Evolutionary conservation across 2,113 vertebrate genomes (phyloP).

Genomic region (Mola mola): DNA sequence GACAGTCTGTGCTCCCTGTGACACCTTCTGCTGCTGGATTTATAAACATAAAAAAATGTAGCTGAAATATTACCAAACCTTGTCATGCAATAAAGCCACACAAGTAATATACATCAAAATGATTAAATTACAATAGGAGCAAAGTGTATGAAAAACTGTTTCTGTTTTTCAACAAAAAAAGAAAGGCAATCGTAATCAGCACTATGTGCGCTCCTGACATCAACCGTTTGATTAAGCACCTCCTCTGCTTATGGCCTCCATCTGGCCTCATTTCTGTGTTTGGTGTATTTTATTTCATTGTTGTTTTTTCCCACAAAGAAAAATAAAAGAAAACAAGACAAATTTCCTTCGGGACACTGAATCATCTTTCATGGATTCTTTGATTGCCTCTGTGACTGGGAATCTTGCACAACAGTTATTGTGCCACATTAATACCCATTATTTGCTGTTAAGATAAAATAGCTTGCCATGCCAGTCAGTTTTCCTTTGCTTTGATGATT

Average conservation of each 20-base stretch:
- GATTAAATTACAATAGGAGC: no score
- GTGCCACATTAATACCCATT: conserved; percentile 57
- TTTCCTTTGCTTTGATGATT: conserved; percentile 48
- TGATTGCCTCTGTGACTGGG: conserved; percentile 25
- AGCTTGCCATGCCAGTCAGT: conserved; percentile 34
- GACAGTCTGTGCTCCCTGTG: conserved; percentile 13
- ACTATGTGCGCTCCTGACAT: conserved; percentile 18
- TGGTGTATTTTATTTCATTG: conserved; percentile 57
- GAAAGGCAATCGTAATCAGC: conserved; percentile 53
- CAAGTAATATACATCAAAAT: no score
- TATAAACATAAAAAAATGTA: no score
- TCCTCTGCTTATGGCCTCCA: conserved; percentile 51
- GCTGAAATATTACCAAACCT: no score
- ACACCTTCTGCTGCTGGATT: conserved; percentile 19
- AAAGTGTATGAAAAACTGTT: no score
- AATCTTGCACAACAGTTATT: conserved; percentile 44
- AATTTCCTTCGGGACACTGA: conserved; percentile 62
- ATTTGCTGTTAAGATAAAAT: conserved; percentile 45
- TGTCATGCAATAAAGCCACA: no score
- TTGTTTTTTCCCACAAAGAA: conserved; percentile 23
- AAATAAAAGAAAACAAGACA: conserved; percentile 41
- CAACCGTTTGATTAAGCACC: conserved; percentile 61
- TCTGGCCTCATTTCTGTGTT: conserved; percentile 55
- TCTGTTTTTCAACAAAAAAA: no score
- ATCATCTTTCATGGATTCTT: conserved; percentile 55